Evolutionary conservation across 2,888 invertebrate genomes (phyloP).

Genomic region (Lithophane semibrunnea): DNA sequence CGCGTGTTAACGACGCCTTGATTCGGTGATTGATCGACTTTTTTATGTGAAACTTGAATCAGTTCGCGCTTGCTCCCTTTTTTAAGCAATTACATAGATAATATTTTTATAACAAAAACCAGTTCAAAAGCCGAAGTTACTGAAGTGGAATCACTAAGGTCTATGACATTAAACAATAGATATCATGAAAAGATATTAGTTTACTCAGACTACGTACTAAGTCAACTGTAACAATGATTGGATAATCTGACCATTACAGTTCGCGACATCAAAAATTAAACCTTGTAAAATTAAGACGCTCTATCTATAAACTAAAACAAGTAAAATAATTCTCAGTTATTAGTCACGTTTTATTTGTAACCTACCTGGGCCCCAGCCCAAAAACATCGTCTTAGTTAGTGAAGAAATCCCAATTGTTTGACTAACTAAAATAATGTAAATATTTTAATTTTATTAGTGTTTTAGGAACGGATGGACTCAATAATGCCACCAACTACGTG

Average conservation of each 20-base stretch:
- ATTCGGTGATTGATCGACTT: slow-evolving; percentile 88
- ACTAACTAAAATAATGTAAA: slow-evolving; percentile 5
- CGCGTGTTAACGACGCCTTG: slow-evolving; percentile 87
- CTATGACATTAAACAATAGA: slow-evolving; percentile 58
- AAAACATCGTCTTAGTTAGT: too few species aligned
- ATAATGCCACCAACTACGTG: slow-evolving; percentile 32
- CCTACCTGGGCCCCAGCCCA: too few species aligned
- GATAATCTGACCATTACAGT: slow-evolving; percentile 26
- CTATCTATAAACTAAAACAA: not conserved
- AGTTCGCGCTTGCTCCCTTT: slow-evolving; percentile 81
- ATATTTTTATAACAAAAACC: slow-evolving; percentile 66
- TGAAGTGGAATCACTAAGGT: slow-evolving; percentile 56
- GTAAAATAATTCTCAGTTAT: not conserved
- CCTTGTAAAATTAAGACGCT: not conserved
- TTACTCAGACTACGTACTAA: slow-evolving; percentile 26
- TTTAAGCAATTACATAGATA: slow-evolving; percentile 76
- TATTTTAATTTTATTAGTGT: not conserved
- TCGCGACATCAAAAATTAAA: not conserved
- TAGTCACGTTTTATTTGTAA: not conserved
- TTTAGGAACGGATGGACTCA: slow-evolving; percentile 33
- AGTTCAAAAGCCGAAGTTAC: slow-evolving; percentile 45
- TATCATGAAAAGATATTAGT: slow-evolving; percentile 41
- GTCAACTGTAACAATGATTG: slow-evolving; percentile 30
- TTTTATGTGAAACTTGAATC: slow-evolving; percentile 80
- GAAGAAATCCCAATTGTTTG: not conserved